phyloP scores from a whole-genome alignment of 2,888 invertebrate genomes.

The Ennomos fuscantarius region DNA sequence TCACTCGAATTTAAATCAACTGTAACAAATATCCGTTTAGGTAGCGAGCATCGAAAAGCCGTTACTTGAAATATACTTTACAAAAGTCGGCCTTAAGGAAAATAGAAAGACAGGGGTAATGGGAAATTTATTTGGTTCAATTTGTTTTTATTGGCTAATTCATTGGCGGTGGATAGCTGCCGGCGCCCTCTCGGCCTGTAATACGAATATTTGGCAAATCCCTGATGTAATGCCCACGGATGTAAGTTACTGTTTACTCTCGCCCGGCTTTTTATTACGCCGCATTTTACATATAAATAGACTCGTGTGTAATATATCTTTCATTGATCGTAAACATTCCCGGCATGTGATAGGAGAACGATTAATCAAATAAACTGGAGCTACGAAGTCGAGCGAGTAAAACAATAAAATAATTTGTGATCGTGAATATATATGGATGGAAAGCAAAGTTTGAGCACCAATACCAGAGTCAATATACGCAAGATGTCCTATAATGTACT shows the following conservation, averaged over 20 bases:
- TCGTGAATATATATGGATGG: slow-evolving; percentile 17
- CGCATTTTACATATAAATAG: slow-evolving; percentile 75
- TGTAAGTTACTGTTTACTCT: slow-evolving; percentile 52
- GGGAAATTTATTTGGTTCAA: slow-evolving; percentile 80
- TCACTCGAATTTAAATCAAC: slow-evolving; percentile 17
- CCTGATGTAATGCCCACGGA: slow-evolving; percentile 58
- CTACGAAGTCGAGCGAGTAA: slow-evolving; percentile 15
- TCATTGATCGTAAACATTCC: slow-evolving; percentile 52
- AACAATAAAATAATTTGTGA: slow-evolving; percentile 27
- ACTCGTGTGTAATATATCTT: slow-evolving; percentile 53
- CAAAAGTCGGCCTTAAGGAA: slow-evolving; percentile 47
- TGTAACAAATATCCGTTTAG: slow-evolving; percentile 18
- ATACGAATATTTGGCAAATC: slow-evolving; percentile 67
- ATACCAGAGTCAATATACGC: slow-evolving; percentile 43
- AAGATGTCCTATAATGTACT: slow-evolving; percentile 41
- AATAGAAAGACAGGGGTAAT: slow-evolving; percentile 74
- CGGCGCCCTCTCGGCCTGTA: slow-evolving; percentile 47
- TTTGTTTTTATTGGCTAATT: slow-evolving; percentile 83
- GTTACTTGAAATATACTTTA: slow-evolving; percentile 44
- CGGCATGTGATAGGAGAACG: slow-evolving; percentile 39
- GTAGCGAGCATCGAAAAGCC: slow-evolving; percentile 24
- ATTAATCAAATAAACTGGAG: slow-evolving; percentile 29
- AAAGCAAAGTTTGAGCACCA: slow-evolving; percentile 38
- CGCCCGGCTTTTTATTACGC: slow-evolving; percentile 64
- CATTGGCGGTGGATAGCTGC: slow-evolving; percentile 70